Base-by-base conservation (phyloP, 2,797 vertebrate species). In the Falco biarmicus region DNA sequence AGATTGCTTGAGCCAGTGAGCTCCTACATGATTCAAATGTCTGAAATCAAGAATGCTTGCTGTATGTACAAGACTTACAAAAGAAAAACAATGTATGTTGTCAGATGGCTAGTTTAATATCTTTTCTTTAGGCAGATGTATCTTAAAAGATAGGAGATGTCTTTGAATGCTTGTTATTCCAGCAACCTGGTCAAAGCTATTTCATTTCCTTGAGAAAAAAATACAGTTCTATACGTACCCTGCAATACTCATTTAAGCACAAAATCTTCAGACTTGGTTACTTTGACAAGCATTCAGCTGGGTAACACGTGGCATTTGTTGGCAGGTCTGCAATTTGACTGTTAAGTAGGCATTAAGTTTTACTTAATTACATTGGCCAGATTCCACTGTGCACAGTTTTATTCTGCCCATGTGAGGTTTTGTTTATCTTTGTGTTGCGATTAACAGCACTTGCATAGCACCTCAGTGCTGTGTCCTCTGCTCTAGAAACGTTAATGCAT, bases 261-360 rank as follows among this genome's bases (percentile, higher is more conserved):
- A n/a, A 15, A 78, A 16, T 15, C 31, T 54, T 66, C 12, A 2
- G 51, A 32, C 32, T 19, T 64, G 65, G 82, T 87, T 70, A n/a
- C 75, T 61, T 13, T 77, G 73, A 57, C 79, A 83, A 48, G 50
- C 15, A 0, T 57, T 69, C 65, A 68, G 81, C 54, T 11, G 31
- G 82, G 76, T 74, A 73, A 89, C 88, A 83, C 39, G 78, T 97
- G 94, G 94, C 95, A 88, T 63, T 76, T 45, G 92, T 63, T 95
- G 95, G 95, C 95, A 95, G 93, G 61, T 83, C 87, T 71, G 75
- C 86, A 54, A 4, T 71, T 53, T 48, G 93, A 48, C 87, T 96
- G 65, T 65, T 96, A 65, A 95, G 78, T 9, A 88, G 92, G 81
- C 89, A 88, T 92, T 92, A 93, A 87, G 86, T 82, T 96, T 93